Percentiles rank a stretch among this genome's conserved stretches.
Conservation (phyloP, 2,888 invertebrate genomes). For the Caenorhabditis doughertyi region DNA sequence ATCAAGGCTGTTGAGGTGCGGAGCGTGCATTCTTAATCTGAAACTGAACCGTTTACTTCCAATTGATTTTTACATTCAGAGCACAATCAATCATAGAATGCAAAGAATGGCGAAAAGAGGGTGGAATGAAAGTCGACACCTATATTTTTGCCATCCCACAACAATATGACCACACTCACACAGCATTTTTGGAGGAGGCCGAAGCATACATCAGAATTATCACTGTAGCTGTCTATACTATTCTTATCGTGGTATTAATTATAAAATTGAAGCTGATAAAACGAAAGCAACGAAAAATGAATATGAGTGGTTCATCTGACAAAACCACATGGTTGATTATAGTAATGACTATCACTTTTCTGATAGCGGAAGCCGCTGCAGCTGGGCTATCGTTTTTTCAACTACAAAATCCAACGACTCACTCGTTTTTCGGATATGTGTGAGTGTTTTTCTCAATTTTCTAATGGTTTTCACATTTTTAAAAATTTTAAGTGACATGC, state of each 20-base stretch:
- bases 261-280: not conserved
- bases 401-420: no score
- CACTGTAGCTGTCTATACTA: not conserved
- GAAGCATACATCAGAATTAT: not conserved
- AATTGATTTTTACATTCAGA: no score
- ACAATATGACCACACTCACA: not conserved
- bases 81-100: not conserved
- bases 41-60: no score
- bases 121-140: no score
- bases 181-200: not conserved
- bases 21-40: no score
- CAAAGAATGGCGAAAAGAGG: no score
- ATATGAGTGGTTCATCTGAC: not conserved
- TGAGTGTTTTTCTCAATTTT: no score
- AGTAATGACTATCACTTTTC: not conserved
- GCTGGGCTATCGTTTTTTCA: not conserved
- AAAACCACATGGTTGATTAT: not conserved
- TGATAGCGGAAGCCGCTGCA: not conserved
- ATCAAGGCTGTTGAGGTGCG: no score
- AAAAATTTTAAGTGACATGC: no score
- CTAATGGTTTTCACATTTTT: no score
- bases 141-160: not conserved
- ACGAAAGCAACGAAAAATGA: not conserved
- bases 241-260: not conserved
- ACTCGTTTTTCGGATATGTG: not conserved